phyloP scores from a whole-genome alignment of 35 echinoderm and acorn worm species.

The Nesometra sesokonis region DNA sequence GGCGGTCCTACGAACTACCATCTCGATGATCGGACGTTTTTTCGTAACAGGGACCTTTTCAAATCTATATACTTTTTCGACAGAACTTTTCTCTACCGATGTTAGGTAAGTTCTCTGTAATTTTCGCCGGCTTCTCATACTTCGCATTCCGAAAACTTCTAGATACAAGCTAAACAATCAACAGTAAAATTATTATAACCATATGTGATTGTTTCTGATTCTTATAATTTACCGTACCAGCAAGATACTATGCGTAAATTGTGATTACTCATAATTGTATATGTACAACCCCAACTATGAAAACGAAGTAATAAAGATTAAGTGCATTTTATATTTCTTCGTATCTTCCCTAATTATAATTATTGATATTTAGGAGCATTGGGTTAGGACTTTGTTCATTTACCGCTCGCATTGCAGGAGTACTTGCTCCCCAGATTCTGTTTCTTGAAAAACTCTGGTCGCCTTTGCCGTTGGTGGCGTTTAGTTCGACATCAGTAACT shows the following conservation, averaged over 20 bases:
- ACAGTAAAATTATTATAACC: no score
- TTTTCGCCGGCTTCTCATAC: no score
- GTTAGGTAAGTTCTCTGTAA: not conserved
- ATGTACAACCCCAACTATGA: no score
- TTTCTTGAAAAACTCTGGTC: slow-evolving; percentile 11
- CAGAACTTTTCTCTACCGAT: not conserved
- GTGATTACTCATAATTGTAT: no score
- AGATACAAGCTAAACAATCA: no score
- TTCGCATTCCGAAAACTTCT: no score
- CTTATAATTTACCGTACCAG: not conserved
- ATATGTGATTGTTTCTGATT: no score
- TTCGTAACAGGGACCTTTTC: not conserved
- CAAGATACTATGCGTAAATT: no score
- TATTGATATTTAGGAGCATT: not conserved
- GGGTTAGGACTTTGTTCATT: slow-evolving; percentile 16
- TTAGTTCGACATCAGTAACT: not conserved
- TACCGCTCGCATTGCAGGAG: slow-evolving; percentile 7
- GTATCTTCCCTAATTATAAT: no score
- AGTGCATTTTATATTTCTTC: no score
- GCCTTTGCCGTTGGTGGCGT: slow-evolving; percentile 15
- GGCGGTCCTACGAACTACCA: not conserved
- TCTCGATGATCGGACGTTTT: not conserved
- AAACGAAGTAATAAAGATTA: no score
- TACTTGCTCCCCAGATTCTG: slow-evolving; percentile 14
- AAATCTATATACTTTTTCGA: not conserved